phyloP scores from a whole-genome alignment of 2,888 invertebrate species.

The Lasioglossum morio region DNA sequence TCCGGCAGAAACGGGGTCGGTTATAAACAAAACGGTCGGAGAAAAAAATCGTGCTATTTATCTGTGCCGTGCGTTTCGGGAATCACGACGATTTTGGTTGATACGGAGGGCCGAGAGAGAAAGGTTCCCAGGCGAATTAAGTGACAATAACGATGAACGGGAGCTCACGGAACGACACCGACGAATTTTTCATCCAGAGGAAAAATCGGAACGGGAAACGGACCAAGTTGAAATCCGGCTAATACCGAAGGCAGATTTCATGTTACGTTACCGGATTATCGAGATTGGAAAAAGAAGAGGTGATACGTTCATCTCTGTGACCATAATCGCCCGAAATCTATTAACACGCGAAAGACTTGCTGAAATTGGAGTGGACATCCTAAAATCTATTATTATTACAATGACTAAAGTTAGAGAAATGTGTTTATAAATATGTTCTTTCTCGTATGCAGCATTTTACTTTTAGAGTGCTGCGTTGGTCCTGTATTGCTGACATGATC shows the following conservation, averaged over 20 bases:
- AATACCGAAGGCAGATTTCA: neutral
- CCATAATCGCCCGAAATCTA: neutral
- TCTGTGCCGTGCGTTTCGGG: constrained; percentile 17
- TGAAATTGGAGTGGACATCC: neutral
- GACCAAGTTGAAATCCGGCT: neutral
- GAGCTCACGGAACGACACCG: constrained; percentile 7
- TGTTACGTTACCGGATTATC: neutral
- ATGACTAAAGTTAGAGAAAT: neutral
- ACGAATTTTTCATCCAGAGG: constrained; percentile 34
- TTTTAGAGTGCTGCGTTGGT: no score
- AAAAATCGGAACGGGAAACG: neutral
- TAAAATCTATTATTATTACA: neutral
- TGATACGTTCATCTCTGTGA: neutral
- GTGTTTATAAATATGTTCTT: neutral
- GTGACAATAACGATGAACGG: constrained; percentile 36
- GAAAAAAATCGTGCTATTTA: constrained; percentile 28
- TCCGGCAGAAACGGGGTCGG: constrained; percentile 23
- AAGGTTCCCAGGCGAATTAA: constrained; percentile 30
- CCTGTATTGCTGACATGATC: no score
- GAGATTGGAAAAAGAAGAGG: neutral
- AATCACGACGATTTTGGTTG: constrained; percentile 19
- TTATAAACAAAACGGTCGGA: constrained; percentile 47
- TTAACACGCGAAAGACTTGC: neutral
- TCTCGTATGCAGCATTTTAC: neutral
- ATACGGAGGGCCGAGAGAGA: neutral